A percentile compares a stretch with the other conserved stretches of the same genome.
Evolutionary conservation across 2,113 vertebrate species (phyloP).

Genomic region (Salminus brasiliensis): DNA sequence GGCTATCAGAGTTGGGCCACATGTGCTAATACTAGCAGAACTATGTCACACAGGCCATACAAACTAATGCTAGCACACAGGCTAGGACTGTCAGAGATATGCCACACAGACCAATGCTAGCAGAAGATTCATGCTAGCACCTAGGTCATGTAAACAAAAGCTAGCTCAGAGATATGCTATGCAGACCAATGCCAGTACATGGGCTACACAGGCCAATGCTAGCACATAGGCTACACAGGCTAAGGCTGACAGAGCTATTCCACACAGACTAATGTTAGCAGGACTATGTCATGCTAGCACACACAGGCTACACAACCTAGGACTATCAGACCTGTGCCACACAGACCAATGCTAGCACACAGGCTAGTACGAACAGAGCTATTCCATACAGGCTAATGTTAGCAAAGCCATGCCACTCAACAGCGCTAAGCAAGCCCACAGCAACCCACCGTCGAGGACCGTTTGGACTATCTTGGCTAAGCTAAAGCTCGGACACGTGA

Average conservation of each 20-base stretch:
- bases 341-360: background rate
- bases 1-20: too few species aligned
- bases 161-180: background rate
- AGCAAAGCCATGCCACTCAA: background rate
- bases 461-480: slow-evolving; percentile 11
- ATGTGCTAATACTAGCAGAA: too few species aligned
- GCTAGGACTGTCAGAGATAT: too few species aligned
- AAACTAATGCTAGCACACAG: too few species aligned
- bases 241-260: background rate
- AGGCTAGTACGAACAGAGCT: background rate
- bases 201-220: background rate
- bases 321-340: background rate
- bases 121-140: background rate
- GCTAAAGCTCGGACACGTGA: slow-evolving; percentile 29
- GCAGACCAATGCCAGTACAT: too few species aligned
- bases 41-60: too few species aligned
- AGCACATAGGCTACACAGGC: background rate
- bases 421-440: background rate
- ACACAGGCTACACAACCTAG: background rate
- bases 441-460: background rate
- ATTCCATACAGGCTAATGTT: background rate
- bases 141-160: background rate
- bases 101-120: background rate
- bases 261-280: background rate
- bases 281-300: too few species aligned